phyloP scores from a whole-genome alignment of 1,140 invertebrate species.

The Drosophila baimaii region DNA sequence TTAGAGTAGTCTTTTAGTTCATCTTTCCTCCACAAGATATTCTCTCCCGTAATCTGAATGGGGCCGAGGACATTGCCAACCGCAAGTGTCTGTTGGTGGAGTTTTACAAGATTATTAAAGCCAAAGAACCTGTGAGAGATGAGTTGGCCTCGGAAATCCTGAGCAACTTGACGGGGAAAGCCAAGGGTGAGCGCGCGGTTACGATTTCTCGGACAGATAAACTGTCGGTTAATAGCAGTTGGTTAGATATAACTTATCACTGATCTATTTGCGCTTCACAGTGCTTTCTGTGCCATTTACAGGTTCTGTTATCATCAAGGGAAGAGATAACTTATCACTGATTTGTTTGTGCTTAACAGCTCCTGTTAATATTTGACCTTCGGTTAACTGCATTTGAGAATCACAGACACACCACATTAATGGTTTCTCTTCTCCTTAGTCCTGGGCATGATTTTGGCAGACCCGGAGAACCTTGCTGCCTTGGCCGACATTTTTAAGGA shows the following conservation, averaged over 20 bases:
- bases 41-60: conserved; percentile 61
- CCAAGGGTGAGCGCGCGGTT: conserved; percentile 50
- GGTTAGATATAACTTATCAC: no score
- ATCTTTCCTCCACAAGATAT: conserved; percentile 40
- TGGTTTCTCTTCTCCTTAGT: conserved; percentile 33
- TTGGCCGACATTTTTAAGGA: conserved; percentile 51
- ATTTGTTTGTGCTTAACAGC: no score
- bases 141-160: conserved; percentile 60
- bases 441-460: conserved; percentile 41
- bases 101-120: conserved; percentile 65
- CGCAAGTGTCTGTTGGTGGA: conserved; percentile 55
- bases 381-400: no score
- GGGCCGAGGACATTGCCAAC: conserved; percentile 59
- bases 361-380: no score
- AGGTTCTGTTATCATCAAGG: no score
- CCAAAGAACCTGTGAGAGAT: conserved; percentile 13
- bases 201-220: not conserved
- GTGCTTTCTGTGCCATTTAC: no score
- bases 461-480: conserved; percentile 43
- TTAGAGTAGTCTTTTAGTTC: not conserved
- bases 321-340: no score
- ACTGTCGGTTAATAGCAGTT: no score
- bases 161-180: conserved; percentile 62
- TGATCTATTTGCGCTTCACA: no score
- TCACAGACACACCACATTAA: no score